Conservation (phyloP, 2,888 invertebrate species). For the Agrochola lychnidis region DNA sequence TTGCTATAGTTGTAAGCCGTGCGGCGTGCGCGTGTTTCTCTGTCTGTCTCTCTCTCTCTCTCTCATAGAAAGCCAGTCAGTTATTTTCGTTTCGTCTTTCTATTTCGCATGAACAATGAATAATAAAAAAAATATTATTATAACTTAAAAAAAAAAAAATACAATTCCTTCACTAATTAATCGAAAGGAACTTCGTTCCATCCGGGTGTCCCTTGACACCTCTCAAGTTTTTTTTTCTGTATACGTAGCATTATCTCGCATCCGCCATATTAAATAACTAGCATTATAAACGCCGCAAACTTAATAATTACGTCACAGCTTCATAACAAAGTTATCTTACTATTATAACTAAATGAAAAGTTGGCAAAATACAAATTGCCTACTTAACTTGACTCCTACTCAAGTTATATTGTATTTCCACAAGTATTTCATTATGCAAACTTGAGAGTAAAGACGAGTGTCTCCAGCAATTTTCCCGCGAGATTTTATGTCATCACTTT, state of each 20-base stretch:
- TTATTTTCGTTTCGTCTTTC: too few relatives aligned
- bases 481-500: conserved; percentile 78
- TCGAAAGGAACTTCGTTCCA: too few relatives aligned
- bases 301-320: conserved; percentile 51
- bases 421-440: conserved; percentile 83
- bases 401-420: conserved; percentile 73
- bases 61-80: too few relatives aligned
- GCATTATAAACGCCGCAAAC: conserved; percentile 23
- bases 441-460: conserved; percentile 75
- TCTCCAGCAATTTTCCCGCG: conserved; percentile 72
- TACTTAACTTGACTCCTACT: conserved; percentile 73
- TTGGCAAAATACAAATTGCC: conserved; percentile 78
- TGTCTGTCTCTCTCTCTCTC: too few relatives aligned
- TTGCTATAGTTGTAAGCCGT: too few relatives aligned
- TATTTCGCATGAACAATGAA: too few relatives aligned
- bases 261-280: conserved; percentile 25
- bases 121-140: too few relatives aligned
- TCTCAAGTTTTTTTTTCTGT: too few relatives aligned
- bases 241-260: neutral
- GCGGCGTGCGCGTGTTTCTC: too few relatives aligned
- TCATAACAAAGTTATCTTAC: conserved; percentile 58
- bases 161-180: too few relatives aligned
- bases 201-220: too few relatives aligned
- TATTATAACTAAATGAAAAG: conserved; percentile 70
- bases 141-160: too few relatives aligned